Evolutionary conservation across 1,140 invertebrate species (phyloP).

Genomic region (Branchinecta lynchi): DNA sequence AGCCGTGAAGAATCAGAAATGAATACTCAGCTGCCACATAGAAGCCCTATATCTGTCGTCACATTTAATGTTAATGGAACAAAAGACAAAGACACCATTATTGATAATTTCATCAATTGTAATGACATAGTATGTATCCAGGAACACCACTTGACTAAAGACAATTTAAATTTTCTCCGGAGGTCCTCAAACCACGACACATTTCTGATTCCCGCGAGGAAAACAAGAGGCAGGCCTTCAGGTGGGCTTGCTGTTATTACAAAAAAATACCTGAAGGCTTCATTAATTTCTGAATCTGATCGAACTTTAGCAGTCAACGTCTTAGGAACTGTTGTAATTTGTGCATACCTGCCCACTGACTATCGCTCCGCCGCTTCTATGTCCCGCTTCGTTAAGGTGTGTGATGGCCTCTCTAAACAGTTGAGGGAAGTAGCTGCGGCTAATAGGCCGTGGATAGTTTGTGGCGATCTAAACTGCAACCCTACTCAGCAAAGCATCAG

Average conservation of each 20-base stretch:
- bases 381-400: background rate
- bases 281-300: background rate
- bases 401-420: background rate
- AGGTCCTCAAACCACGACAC: too few relatives aligned
- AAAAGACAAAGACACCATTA: background rate
- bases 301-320: background rate
- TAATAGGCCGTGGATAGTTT: too few relatives aligned
- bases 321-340: background rate
- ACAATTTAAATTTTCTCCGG: constrained; percentile 7
- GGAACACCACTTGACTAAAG: background rate
- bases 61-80: background rate
- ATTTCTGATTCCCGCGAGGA: too few relatives aligned
- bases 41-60: background rate
- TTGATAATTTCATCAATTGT: background rate
- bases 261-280: background rate
- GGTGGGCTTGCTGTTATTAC: background rate
- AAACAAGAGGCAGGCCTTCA: background rate
- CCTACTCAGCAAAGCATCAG: background rate
- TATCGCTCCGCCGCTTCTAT: background rate
- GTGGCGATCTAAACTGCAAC: constrained; percentile 4
- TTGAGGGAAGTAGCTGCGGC: background rate
- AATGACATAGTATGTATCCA: background rate
- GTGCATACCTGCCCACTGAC: background rate
- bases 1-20: constrained; percentile 5
- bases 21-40: background rate